These are phyloP conservation scores for Pycnomerus fuliginosus DNA, from an alignment of 2,888 invertebrate species.

Conservation along the genomic window DNA sequence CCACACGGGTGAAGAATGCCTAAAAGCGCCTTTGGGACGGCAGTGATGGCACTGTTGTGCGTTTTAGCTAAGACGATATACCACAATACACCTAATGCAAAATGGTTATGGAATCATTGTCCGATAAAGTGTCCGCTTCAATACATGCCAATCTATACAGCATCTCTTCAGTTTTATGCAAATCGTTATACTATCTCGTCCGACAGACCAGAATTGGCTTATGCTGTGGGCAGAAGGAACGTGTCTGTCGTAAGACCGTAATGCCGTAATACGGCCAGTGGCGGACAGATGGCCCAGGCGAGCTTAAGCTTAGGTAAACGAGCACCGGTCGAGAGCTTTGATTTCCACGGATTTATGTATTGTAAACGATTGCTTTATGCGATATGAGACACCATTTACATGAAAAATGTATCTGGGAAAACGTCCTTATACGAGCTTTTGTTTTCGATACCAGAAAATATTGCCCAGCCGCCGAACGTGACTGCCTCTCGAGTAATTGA, in stretches of 20 bases:
- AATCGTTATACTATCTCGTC: conserved; percentile 23
- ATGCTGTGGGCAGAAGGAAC: conserved; percentile 31
- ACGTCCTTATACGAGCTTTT: conserved; percentile 53
- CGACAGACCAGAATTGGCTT: conserved; percentile 30
- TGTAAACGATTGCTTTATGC: conserved; percentile 57
- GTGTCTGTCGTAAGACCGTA: conserved; percentile 33
- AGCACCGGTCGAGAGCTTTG: conserved; percentile 48
- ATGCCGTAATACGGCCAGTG: conserved; percentile 24
- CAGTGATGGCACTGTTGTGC: no score
- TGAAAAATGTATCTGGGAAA: conserved; percentile 55
- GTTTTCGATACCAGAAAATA: conserved; percentile 56
- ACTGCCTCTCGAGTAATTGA: conserved; percentile 53
- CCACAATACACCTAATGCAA: no score
- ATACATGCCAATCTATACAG: conserved; percentile 15
- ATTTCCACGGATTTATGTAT: conserved; percentile 56
- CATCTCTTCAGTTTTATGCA: conserved; percentile 24
- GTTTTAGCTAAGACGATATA: no score
- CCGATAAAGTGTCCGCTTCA: conserved; percentile 20
- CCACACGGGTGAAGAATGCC: no score
- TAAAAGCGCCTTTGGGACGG: no score
- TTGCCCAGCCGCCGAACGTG: conserved; percentile 51
- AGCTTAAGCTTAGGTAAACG: conserved; percentile 49
- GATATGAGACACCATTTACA: conserved; percentile 57
- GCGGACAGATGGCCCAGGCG: conserved; percentile 45
- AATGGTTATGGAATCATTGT: conserved; percentile 17